Percentiles rank a stretch among this genome's conserved stretches.
phyloP scores from a whole-genome alignment of 2,113 vertebrate genomes.

The Psilopsiagon aurifrons region DNA sequence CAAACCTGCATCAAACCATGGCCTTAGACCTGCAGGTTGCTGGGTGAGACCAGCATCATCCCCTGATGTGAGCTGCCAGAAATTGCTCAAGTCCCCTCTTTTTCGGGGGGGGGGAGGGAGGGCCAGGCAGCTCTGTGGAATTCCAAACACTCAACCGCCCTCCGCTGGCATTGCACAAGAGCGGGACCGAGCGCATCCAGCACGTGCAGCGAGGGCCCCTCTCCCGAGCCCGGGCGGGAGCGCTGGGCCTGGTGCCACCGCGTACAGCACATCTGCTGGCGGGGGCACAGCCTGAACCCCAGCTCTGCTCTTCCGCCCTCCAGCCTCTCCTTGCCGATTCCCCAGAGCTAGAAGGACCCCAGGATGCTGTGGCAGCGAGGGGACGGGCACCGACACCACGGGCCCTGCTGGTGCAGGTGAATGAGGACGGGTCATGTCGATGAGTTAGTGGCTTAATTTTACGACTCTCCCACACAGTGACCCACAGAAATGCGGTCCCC shows the following conservation, averaged over 20 bases:
- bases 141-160: slow-evolving; percentile 36
- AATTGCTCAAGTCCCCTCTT: slow-evolving; percentile 48
- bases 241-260: slow-evolving; percentile 25
- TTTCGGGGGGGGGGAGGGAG: background rate
- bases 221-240: background rate
- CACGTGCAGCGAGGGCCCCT: slow-evolving; percentile 5
- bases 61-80: background rate
- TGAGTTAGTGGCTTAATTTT: background rate
- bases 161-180: slow-evolving; percentile 41
- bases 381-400: accelerated
- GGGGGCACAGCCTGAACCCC: background rate
- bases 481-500: background rate
- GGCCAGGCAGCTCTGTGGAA: background rate
- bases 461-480: background rate
- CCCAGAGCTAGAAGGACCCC: background rate
- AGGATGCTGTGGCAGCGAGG: background rate
- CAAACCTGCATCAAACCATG: background rate
- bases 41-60: background rate
- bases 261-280: slow-evolving; percentile 48
- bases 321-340: background rate
- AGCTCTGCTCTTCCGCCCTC: background rate
- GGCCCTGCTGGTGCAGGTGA: background rate
- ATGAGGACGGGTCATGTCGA: background rate
- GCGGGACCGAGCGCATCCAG: background rate
- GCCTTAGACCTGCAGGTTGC: background rate